These are phyloP conservation scores for Eurystomus glaucurus DNA, from an alignment of 2,797 vertebrate genomes.

Conservation along the genomic window DNA sequence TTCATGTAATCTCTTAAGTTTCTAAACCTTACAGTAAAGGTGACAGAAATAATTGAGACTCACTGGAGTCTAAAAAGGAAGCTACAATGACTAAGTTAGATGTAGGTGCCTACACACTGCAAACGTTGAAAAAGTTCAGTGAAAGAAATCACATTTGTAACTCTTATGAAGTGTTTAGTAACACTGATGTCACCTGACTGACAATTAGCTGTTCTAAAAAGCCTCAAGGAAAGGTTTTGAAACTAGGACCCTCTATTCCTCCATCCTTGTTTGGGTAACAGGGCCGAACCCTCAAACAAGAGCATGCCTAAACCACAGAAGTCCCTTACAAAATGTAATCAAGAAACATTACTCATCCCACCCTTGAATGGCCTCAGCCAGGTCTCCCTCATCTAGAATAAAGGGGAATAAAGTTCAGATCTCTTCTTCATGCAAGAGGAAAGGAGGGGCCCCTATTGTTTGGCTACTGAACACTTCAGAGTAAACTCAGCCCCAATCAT, in stretches of 20 bases:
- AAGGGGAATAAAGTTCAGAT: background rate
- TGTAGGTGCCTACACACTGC: background rate
- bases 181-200: background rate
- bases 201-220: background rate
- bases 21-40: background rate
- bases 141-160: background rate
- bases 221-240: background rate
- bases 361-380: background rate
- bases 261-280: background rate
- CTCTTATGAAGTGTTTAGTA: fast-evolving
- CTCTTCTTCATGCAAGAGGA: background rate
- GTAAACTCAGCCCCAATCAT: background rate
- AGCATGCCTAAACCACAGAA: background rate
- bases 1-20: background rate
- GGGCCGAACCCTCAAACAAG: background rate
- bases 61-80: background rate
- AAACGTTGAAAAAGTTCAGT: background rate
- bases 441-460: background rate
- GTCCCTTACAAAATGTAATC: background rate
- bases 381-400: background rate
- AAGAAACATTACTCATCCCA: background rate
- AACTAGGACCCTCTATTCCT: background rate
- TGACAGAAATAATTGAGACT: background rate
- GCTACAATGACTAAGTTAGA: background rate
- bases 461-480: background rate